A percentile compares a stretch with the other conserved stretches of the same genome.
phyloP scores from a whole-genome alignment of 2,797 vertebrate genomes.

The Vultur gryphus region DNA sequence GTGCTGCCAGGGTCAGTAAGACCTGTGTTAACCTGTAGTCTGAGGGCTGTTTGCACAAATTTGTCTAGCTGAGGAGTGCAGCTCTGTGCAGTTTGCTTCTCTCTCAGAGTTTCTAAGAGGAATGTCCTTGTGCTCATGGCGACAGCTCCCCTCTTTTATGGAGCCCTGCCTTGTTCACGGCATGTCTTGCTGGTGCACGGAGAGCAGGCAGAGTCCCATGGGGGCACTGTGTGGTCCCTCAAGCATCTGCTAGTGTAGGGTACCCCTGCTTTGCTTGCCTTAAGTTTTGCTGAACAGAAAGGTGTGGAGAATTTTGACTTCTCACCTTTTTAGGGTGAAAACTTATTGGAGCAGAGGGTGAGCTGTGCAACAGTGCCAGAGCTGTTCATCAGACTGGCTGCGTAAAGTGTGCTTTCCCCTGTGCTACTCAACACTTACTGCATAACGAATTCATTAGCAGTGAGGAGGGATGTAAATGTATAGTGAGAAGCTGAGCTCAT shows the following conservation, averaged over 20 bases:
- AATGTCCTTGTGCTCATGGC: background rate
- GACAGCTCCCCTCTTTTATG: background rate
- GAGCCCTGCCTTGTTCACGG: background rate
- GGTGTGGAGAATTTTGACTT: background rate
- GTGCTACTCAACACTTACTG: background rate
- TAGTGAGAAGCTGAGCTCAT: background rate
- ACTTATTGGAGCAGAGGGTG: background rate
- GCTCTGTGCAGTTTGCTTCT: background rate
- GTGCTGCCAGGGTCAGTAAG: background rate
- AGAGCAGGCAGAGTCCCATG: background rate
- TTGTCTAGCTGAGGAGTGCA: background rate
- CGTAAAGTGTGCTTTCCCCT: background rate
- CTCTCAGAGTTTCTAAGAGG: background rate
- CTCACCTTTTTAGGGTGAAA: background rate
- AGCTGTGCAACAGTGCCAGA: background rate
- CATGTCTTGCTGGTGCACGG: background rate
- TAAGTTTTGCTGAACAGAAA: background rate
- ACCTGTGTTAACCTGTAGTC: background rate
- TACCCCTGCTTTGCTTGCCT: background rate
- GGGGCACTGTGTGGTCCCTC: background rate
- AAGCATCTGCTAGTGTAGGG: background rate
- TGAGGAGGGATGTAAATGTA: background rate
- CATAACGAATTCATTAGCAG: background rate
- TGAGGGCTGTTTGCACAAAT: background rate
- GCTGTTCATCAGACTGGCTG: background rate